Conservation (phyloP, 1,140 invertebrate genomes). For the Monochamus saltuarius region DNA sequence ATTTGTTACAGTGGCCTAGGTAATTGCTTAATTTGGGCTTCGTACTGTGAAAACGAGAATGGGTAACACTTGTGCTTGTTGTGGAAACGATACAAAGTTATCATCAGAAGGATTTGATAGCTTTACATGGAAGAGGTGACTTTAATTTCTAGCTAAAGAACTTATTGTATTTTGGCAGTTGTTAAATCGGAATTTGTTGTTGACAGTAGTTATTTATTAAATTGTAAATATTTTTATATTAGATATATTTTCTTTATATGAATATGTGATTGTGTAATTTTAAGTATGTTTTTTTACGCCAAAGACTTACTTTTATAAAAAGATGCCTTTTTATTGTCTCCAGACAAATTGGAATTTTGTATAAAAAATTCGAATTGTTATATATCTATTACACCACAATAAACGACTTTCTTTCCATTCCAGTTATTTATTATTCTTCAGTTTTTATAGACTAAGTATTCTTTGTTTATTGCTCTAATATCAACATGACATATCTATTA, state of each 20-base stretch:
- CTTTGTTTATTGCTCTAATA: too few relatives aligned
- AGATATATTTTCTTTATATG: not conserved
- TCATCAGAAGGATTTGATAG: not conserved
- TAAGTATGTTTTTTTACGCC: constrained; percentile 14
- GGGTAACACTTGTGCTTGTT: constrained; percentile 35
- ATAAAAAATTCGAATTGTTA: too few relatives aligned
- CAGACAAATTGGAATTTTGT: too few relatives aligned
- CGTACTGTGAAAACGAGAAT: constrained; percentile 72
- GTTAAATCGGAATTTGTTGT: constrained; percentile 1
- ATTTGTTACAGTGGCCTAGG: constrained; percentile 95
- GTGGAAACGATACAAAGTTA: not conserved
- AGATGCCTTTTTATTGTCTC: not conserved
- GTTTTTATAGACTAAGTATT: too few relatives aligned
- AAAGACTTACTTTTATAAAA: constrained; percentile 10
- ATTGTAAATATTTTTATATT: constrained; percentile 22
- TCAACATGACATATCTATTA: too few relatives aligned
- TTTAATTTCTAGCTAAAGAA: constrained; percentile 6
- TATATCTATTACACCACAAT: not conserved
- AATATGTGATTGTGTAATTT: not conserved
- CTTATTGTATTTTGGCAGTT: not conserved
- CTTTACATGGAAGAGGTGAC: constrained; percentile 5
- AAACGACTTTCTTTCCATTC: not conserved
- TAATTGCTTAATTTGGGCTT: constrained; percentile 90
- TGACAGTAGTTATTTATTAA: constrained; percentile 13
- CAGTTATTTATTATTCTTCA: too few relatives aligned